phyloP scores from a whole-genome alignment of 2,113 vertebrate genomes.

The Anser brachyrhynchus region DNA sequence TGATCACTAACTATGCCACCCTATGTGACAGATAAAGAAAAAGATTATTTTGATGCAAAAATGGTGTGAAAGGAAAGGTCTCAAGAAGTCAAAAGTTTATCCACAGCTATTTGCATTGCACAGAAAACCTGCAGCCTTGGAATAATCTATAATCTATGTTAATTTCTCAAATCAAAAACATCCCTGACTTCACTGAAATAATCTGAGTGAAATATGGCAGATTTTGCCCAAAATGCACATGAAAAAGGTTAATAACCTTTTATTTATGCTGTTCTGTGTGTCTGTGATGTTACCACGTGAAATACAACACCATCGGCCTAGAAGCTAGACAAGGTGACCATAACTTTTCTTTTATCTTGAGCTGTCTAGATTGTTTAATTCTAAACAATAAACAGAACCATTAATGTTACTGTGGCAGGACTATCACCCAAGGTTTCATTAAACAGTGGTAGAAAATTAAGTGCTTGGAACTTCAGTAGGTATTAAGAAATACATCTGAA shows the following conservation, averaged over 20 bases:
- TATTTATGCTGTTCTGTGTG: constrained; percentile 50
- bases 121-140: not conserved
- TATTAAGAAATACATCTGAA: not conserved
- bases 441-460: not conserved
- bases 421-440: not conserved
- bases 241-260: constrained; percentile 70
- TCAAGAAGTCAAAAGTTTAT: not conserved
- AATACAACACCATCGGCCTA: constrained; percentile 68
- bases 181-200: not conserved
- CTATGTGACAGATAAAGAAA: not conserved
- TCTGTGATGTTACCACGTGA: constrained; percentile 66
- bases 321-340: not conserved
- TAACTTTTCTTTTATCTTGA: not conserved
- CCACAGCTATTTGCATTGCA: not conserved
- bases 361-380: not conserved
- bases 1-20: not conserved
- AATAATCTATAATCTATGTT: not conserved
- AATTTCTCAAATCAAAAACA: not conserved
- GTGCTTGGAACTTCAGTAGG: not conserved
- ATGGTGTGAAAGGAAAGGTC: not conserved
- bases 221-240: not conserved
- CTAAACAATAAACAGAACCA: not conserved
- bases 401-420: not conserved
- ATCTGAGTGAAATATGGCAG: not conserved
- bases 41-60: not conserved